Base-by-base conservation (phyloP, 2,888 invertebrate genomes). In the Orgyia antiqua region DNA sequence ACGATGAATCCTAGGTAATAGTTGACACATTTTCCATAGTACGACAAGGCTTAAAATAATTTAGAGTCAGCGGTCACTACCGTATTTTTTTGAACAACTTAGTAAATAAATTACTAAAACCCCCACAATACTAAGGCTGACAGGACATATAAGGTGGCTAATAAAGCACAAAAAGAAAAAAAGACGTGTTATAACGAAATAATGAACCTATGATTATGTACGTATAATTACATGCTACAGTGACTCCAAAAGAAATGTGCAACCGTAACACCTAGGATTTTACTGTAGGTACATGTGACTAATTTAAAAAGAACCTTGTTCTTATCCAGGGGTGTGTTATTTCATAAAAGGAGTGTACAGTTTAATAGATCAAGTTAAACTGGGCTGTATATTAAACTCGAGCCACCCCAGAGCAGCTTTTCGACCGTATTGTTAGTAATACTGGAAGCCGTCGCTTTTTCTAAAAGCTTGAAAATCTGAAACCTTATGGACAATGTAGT, bases 381-480 rank as follows among this genome's bases (percentile, higher is more conserved):
- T 45, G 47, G 49, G 25, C 33, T 24, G 26, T 27, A 30, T 18
- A 33, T 52, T 51, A 58, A 48, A 57, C 49, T 42, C 45, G 60
- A 54, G 61, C 49, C n/a, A 65, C 58, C 58, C 55, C 51, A 60
- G 65, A 67, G 62, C 63, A 61, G 66, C 45, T 51, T 58, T 77
- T 76, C 76, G 75, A 76, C 56, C 60, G 52, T 45, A 45, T 48
- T 51, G 55, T 47, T 39, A 32, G 39, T 42, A 54, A 52, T 45
- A 50, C 43, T 52, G 54, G 58, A 65, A 61, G 67, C 61, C 68
- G 68, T 61, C 70, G 69, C 69, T 78, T 78, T 78, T 77, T 78
- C 70, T 75, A 75, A 78, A 78, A 79, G 77, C 73, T 53, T 55
- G n/a, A n/a, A n/a, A n/a, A n/a, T n/a, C n/a, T n/a, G n/a, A n/a